Conservation (phyloP, 2,888 invertebrate genomes). For the Abrostola triplasia region DNA sequence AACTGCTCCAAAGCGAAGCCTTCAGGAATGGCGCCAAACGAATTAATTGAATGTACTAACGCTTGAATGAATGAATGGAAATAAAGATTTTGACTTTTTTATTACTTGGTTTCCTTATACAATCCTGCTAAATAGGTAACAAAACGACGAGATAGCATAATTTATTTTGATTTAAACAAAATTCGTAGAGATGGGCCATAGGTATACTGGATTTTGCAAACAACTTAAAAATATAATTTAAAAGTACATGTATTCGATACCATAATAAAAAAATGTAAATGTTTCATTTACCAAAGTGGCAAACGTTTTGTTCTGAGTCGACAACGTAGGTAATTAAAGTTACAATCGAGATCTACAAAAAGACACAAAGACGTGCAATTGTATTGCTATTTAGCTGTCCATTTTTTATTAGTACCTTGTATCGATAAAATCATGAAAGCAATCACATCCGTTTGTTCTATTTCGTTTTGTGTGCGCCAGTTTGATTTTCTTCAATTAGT, state of each 20-base stretch:
- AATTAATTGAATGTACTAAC: slow-evolving; percentile 45
- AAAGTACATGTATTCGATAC: not conserved
- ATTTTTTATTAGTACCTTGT: slow-evolving; percentile 55
- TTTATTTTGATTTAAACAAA: no score
- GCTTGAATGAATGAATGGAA: slow-evolving; percentile 8
- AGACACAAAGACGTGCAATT: slow-evolving; percentile 17
- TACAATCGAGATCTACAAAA: slow-evolving; percentile 11
- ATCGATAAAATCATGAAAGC: slow-evolving; percentile 62
- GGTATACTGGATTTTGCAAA: no score
- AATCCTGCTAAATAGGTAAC: not conserved
- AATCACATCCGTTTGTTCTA: slow-evolving; percentile 66
- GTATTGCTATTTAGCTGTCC: slow-evolving; percentile 32
- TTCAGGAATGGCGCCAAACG: slow-evolving; percentile 65
- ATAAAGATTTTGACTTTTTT: slow-evolving; percentile 21
- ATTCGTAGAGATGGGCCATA: no score
- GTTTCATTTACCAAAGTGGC: not conserved
- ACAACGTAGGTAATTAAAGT: slow-evolving; percentile 5
- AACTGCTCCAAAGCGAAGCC: slow-evolving; percentile 68
- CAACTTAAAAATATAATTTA: no score
- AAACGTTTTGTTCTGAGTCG: slow-evolving; percentile 10
- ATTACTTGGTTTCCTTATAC: slow-evolving; percentile 19
- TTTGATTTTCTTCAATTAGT: slow-evolving; percentile 66
- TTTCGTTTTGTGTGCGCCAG: slow-evolving; percentile 64
- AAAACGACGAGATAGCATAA: no score
- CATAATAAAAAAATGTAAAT: not conserved